phyloP scores from a whole-genome alignment of 2,888 invertebrate species.

The Mystacides longicornis region DNA sequence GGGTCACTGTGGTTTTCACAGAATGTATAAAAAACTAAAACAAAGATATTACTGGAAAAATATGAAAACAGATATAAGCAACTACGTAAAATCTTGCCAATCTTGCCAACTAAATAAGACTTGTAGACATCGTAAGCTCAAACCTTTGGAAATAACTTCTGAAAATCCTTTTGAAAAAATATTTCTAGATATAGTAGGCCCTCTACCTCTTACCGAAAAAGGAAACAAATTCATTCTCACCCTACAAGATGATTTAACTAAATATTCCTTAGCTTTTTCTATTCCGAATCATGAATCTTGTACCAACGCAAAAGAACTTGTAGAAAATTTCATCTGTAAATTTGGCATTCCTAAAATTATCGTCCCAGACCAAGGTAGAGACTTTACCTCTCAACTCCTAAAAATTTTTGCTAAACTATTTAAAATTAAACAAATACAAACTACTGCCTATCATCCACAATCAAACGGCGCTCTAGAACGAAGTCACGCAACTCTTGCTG shows the following conservation, averaged over 20 bases:
- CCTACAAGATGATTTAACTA: slow-evolving; percentile 32
- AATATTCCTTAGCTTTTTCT: slow-evolving; percentile 30
- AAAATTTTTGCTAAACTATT: slow-evolving; percentile 29
- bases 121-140: slow-evolving; percentile 24
- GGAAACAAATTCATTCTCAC: slow-evolving; percentile 33
- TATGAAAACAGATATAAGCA: slow-evolving; percentile 19
- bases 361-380: slow-evolving; percentile 48
- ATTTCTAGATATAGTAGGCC: slow-evolving; percentile 31
- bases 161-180: slow-evolving; percentile 28
- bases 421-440: slow-evolving; percentile 29
- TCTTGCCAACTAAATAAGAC: slow-evolving; percentile 31
- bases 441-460: slow-evolving; percentile 30
- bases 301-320: slow-evolving; percentile 28
- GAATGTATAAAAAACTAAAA: slow-evolving; percentile 17
- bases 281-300: slow-evolving; percentile 30
- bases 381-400: slow-evolving; percentile 32
- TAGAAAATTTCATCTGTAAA: slow-evolving; percentile 27
- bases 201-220: slow-evolving; percentile 28
- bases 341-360: slow-evolving; percentile 40
- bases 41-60: slow-evolving; percentile 16
- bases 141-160: slow-evolving; percentile 30
- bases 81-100: slow-evolving; percentile 27
- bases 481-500: slow-evolving; percentile 29
- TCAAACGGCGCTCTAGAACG: slow-evolving; percentile 31
- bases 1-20: slow-evolving; percentile 19